Evolutionary conservation across 2,113 vertebrate genomes (phyloP), one percentile per base, ranked within the genome.

Genomic region (Oncorhynchus masou): DNA sequence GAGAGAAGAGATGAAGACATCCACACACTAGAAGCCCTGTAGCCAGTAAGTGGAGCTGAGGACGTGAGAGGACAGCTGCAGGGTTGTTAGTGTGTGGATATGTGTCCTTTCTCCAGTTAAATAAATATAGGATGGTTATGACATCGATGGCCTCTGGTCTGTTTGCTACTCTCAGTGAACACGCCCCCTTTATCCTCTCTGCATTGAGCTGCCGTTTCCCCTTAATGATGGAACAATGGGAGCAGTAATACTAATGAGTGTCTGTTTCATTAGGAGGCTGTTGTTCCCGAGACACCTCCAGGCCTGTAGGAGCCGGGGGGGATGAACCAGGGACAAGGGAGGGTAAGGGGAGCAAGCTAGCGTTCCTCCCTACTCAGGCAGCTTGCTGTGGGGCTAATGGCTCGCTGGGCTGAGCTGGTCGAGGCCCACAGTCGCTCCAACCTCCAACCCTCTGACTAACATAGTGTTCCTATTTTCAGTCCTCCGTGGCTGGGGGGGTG

Each of bases 241-340:
- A 74, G 60, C 69, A 70, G 48, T 54, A 69, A 73, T 71, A 71
- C 31, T 79, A 82, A 87, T 81, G 79, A 81, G 75, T 25, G 74
- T 83, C 79, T 74, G 45, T 83, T 85, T 84, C 74, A 87, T 84
- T 85, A 75, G 45, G 49, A 22, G 70, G 34, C 54, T 25, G 59
- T 70, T 73, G 51, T 68, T 74, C 49, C 64, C 25, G 27, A 45
- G 39, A 68, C 62, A 66, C 77, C 78, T 65, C 45, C 45, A 64
- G 54, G 64, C 22, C 62, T n/a, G 66, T 19, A 16, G 69, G n/a
- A 51, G 62, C 25, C 13, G 22, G 16, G 27, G 57, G 54, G 54
- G 16, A 9, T 15, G 20, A 48, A 25, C 12, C 24, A 49, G 67
- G 49, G 34, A 45, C 31, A 45, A 1, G 6, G n/a, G 39, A 27